A percentile compares a stretch with the other conserved stretches of the same genome.
Evolutionary conservation across 2,888 invertebrate species (phyloP).

Genomic region (Mallateleia sp.): DNA sequence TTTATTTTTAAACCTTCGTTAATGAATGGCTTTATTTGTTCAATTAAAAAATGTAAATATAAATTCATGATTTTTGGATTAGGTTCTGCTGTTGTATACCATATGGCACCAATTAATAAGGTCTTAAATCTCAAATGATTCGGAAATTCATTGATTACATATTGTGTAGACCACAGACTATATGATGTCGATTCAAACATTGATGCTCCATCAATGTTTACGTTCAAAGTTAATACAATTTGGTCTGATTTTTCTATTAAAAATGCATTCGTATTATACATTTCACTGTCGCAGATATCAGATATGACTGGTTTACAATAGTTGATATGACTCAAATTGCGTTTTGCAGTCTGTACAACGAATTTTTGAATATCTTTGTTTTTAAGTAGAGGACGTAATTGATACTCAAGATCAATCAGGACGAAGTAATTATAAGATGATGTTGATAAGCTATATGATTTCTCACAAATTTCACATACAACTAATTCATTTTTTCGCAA

Average conservation of each 20-base stretch:
- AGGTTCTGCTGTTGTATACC: slow-evolving; percentile 47
- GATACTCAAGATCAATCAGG: not conserved
- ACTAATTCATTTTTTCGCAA: too few species aligned
- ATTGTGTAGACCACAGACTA: slow-evolving; percentile 53
- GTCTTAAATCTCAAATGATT: slow-evolving; percentile 26
- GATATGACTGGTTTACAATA: too few species aligned
- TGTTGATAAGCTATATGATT: not conserved
- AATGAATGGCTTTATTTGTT: slow-evolving; percentile 44
- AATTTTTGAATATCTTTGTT: too few species aligned
- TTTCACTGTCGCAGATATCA: not conserved
- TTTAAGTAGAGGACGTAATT: not conserved
- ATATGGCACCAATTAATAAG: slow-evolving; percentile 48
- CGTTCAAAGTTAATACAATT: not conserved
- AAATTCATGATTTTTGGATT: slow-evolving; percentile 55
- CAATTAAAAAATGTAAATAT: slow-evolving; percentile 46
- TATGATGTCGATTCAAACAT: not conserved
- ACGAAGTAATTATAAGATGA: not conserved
- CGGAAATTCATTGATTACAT: slow-evolving; percentile 61
- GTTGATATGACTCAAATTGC: too few species aligned
- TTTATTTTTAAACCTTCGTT: slow-evolving; percentile 36
- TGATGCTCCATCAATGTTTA: not conserved
- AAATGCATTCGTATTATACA: not conserved
- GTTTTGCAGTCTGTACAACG: too few species aligned
- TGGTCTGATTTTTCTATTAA: not conserved
- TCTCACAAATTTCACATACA: not conserved